Percentiles rank a stretch among this genome's conserved stretches.
phyloP scores from a whole-genome alignment of 2,888 invertebrate species.

The Polietes domitor region DNA sequence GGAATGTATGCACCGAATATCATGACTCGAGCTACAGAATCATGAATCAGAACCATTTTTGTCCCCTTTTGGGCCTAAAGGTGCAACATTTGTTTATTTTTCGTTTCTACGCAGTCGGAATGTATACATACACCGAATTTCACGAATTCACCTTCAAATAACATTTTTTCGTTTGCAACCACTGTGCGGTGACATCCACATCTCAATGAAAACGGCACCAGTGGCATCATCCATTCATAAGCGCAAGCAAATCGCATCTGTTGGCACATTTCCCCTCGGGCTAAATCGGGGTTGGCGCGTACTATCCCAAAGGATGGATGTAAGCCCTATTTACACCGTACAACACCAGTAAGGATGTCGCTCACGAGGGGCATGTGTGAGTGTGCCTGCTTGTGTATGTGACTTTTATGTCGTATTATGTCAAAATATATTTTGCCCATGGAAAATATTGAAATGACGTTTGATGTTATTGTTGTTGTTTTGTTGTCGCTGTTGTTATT shows the following conservation, averaged over 20 bases:
- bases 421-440: constrained; percentile 24
- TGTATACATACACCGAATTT: too few relatives aligned
- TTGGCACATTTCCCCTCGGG: constrained; percentile 47
- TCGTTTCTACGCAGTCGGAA: too few relatives aligned
- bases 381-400: constrained; percentile 21
- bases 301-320: constrained; percentile 24
- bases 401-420: constrained; percentile 49
- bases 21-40: too few relatives aligned
- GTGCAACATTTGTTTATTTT: too few relatives aligned
- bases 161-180: not conserved
- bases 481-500: not conserved
- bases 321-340: constrained; percentile 16
- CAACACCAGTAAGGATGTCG: constrained; percentile 5
- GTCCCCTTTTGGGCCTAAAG: too few relatives aligned
- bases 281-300: constrained; percentile 54
- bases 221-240: not conserved
- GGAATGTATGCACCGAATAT: too few relatives aligned
- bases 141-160: too few relatives aligned
- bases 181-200: not conserved
- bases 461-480: not conserved
- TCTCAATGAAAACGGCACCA: not conserved
- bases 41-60: too few relatives aligned
- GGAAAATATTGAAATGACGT: not conserved
- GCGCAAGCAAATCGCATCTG: constrained; percentile 41
- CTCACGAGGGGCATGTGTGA: constrained; percentile 38